Evolutionary conservation across 2,797 vertebrate genomes (phyloP).

Genomic region (Cirrhinus molitorella): DNA sequence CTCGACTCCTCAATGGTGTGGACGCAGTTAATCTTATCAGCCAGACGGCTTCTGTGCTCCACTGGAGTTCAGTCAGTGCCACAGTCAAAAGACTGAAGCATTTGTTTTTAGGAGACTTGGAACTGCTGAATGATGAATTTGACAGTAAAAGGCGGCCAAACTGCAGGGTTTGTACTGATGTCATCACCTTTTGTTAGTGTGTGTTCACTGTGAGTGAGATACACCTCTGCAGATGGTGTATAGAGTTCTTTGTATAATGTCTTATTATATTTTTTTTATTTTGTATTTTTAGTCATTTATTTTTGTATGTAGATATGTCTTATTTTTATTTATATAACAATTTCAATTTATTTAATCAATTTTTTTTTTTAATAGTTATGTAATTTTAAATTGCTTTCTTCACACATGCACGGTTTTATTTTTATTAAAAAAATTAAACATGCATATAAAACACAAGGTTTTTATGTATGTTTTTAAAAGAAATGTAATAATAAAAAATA

Average conservation of each 20-base stretch:
- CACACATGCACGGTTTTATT: no score
- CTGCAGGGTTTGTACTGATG: slow-evolving; percentile 45
- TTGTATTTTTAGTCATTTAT: background rate
- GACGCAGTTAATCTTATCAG: slow-evolving; percentile 22
- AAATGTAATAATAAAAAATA: no score
- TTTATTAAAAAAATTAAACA: no score
- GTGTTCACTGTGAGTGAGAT: slow-evolving; percentile 13
- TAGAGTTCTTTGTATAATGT: background rate
- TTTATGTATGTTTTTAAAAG: no score
- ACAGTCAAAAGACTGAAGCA: background rate
- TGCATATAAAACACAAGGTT: no score
- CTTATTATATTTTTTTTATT: background rate
- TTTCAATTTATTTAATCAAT: no score
- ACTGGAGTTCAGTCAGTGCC: slow-evolving; percentile 28
- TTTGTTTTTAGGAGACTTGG: background rate
- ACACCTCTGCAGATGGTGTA: background rate
- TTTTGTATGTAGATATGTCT: no score
- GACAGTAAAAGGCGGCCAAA: background rate
- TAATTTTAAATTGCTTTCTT: no score
- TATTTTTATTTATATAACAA: no score
- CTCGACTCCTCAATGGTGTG: background rate
- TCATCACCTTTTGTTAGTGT: slow-evolving; percentile 59
- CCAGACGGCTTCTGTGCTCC: background rate
- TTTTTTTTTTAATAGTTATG: no score
- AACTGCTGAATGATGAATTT: slow-evolving; percentile 49